These are phyloP conservation scores for Herpetotheres cachinnans DNA, from an alignment of 2,113 vertebrate genomes.

Conservation along the genomic window DNA sequence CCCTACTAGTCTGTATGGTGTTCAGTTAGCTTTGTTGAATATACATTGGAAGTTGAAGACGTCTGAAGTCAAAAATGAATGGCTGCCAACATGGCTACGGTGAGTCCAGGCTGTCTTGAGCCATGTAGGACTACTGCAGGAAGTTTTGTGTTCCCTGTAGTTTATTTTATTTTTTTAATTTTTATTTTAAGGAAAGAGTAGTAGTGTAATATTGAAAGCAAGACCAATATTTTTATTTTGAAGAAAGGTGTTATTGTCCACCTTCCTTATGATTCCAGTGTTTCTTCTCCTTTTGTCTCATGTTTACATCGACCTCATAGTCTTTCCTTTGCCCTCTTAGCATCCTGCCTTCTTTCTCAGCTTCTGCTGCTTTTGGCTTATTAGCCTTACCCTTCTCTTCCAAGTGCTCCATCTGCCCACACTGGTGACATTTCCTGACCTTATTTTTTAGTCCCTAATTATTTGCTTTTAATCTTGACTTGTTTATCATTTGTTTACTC, in stretches of 20 bases:
- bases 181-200: not conserved
- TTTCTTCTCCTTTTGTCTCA: not conserved
- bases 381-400: not conserved
- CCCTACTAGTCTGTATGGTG: not conserved
- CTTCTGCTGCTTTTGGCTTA: not conserved
- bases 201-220: not conserved
- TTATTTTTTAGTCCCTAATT: not conserved
- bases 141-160: not conserved
- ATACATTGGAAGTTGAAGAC: not conserved
- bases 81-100: not conserved
- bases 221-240: not conserved
- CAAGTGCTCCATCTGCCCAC: not conserved
- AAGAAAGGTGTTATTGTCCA: not conserved
- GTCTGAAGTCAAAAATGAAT: not conserved
- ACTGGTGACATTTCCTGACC: not conserved
- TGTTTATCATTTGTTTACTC: not conserved
- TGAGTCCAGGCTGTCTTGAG: not conserved
- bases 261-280: not conserved
- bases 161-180: constrained; percentile 2
- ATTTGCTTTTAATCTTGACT: not conserved
- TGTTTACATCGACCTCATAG: not conserved
- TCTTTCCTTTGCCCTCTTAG: not conserved
- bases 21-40: not conserved
- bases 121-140: not conserved
- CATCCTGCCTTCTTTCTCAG: not conserved